Base-by-base conservation (phyloP, 2,888 invertebrate genomes). In the Galerucella calmariensis region DNA sequence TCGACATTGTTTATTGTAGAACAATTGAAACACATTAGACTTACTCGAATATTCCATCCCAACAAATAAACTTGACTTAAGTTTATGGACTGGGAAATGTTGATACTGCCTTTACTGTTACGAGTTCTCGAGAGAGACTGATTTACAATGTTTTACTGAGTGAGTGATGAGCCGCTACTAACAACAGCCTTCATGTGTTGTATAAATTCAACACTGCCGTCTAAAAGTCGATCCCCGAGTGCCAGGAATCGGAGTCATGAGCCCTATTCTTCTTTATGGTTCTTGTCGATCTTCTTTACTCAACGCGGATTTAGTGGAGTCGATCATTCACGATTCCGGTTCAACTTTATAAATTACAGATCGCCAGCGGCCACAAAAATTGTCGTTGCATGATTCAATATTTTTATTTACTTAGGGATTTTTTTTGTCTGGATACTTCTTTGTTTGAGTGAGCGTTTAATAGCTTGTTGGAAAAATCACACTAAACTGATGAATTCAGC, bases 161-260 rank as follows among this genome's bases (percentile, higher is more conserved):
- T 86, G 86, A 87, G 82, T 85, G 86, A 87, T 85, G 85, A 85
- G 78, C 85, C 84, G 86, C 85, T 83, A 85, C 84, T 83, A 86
- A 87, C 87, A 87, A 87, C 87, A 86, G 85, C 82, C 84, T 84
- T 85, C 85, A 85, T 85, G 86, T 86, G 86, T 86, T 86, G 84
- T 84, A 87, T 87, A 86, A 87, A 86, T 86, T 83, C 82, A 78
- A 74, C 79, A 75, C 74, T 75, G 79, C 77, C 72, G 77, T 76
- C 78, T 74, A 67, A 74, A 75, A 76, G 72, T 75, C 73, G 78
- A 78, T 76, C 76, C 72, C 68, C 62, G 73, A 75, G 76, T 76
- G 78, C 75, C 78, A 76, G 72, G 74, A 68, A 62, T 44, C 69
- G 74, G 69, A 77, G 75, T 76, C 77, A 74, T 77, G 77, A 77